Evolutionary conservation across 92 coral and sea anemone genomes (phyloP), one percentile per base, ranked within the genome.

Genomic region (Porites divaricata): DNA sequence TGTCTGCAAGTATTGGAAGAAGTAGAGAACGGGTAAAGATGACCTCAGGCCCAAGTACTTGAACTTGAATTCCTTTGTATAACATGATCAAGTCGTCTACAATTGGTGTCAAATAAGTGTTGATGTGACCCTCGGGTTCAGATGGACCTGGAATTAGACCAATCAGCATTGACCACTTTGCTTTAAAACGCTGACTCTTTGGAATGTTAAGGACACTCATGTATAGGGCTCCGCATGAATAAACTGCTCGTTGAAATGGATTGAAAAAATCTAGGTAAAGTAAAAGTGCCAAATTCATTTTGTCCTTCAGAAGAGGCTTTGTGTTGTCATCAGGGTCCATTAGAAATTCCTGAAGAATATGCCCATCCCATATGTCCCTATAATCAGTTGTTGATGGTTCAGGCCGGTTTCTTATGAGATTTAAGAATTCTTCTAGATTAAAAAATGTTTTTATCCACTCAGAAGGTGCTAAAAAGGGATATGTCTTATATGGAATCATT

Each of bases 81-180:
- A 76, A 82, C 14, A 49, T 59, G 61, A 73, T 57, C 1, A 81
- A 67, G 48, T 77, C 83, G 28, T 85, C 91, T 59, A 88, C 91
- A 12, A 83, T 66, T 22, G 88, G 91, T 24, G 52, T 76, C 16
- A 87, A 83, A 58, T 66, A 88, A 28, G 77, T 75, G 49, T 88
- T 88, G 19, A 82, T 69, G 24, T 67, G 70, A 9, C 67, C 56
- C 72, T 70, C 70, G 21, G 88, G 81, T 54, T 89, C 88, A 5
- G 78, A 41, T 70, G 93, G 90, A 56, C 93, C 93, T 68, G 93
- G 93, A 51, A 89, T 89, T n/a, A 85, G 56, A 9, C 85, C 92
- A 71, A 81, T 28, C 7, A 86, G 79, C 80, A 86, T 86, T 19
- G 89, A 65, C 85, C 89, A 86, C 64, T 78, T 70, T 70, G 68